A percentile compares a stretch with the other conserved stretches of the same genome.
Evolutionary conservation across 2,888 invertebrate species (phyloP).

Genomic region (Pammene fasciana): DNA sequence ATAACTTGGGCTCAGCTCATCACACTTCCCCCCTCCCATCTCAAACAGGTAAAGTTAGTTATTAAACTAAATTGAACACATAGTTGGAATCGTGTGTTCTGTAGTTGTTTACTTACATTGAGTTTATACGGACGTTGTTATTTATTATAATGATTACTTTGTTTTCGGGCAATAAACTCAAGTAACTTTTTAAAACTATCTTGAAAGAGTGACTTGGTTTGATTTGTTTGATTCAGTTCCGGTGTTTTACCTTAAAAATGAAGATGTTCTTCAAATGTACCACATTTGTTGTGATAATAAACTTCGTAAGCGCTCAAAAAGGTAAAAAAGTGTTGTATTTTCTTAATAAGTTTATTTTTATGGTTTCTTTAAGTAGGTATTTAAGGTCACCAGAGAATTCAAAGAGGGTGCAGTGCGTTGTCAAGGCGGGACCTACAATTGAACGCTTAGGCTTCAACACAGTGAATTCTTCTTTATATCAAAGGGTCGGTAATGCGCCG

Average conservation of each 20-base stretch:
- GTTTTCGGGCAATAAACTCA: background rate
- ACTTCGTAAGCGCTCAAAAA: conserved; percentile 15
- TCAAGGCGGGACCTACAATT: no score
- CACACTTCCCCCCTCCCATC: background rate
- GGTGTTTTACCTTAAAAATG: background rate
- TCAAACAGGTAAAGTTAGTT: background rate
- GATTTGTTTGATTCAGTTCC: background rate
- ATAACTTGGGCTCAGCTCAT: background rate
- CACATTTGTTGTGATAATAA: background rate
- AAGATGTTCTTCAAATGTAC: conserved; percentile 16
- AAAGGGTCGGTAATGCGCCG: no score
- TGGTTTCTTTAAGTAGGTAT: no score
- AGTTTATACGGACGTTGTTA: background rate
- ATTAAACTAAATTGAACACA: background rate
- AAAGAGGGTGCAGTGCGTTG: no score
- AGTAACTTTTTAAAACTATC: background rate
- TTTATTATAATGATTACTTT: background rate
- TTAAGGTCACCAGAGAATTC: no score
- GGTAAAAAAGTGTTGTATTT: background rate
- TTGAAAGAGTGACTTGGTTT: background rate
- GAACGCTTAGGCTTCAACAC: no score
- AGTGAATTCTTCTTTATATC: no score
- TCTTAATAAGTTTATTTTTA: background rate
- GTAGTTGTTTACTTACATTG: background rate
- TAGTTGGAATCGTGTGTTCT: background rate